Conservation (phyloP, 2,888 invertebrate genomes). For the Papilio gigon region DNA sequence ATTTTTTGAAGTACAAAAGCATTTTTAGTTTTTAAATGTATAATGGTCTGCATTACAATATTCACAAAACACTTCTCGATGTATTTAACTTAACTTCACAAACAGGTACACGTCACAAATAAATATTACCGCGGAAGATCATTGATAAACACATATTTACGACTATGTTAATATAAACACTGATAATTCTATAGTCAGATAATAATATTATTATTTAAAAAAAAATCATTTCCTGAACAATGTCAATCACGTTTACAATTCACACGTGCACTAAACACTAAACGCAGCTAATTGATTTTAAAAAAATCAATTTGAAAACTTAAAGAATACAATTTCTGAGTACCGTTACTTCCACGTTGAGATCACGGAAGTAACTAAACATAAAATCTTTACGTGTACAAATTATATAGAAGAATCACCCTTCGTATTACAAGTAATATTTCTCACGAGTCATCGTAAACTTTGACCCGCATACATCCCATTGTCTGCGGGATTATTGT, state of each 20-base stretch:
- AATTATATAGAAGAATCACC: slow-evolving; percentile 74
- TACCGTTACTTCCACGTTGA: slow-evolving; percentile 72
- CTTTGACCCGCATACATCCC: slow-evolving; percentile 64
- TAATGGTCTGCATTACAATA: too few relatives aligned
- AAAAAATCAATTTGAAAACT: neutral
- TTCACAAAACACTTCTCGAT: neutral
- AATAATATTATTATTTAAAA: slow-evolving; percentile 29
- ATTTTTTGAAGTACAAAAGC: too few relatives aligned
- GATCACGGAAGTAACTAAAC: slow-evolving; percentile 69
- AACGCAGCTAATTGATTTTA: neutral
- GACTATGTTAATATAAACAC: slow-evolving; percentile 36
- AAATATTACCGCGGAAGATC: slow-evolving; percentile 36
- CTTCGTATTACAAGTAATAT: slow-evolving; percentile 56
- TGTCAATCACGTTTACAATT: neutral
- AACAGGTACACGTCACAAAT: slow-evolving; percentile 24
- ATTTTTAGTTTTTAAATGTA: too few relatives aligned
- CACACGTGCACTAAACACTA: slow-evolving; percentile 7
- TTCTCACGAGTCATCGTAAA: slow-evolving; percentile 68
- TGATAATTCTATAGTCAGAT: slow-evolving; percentile 23
- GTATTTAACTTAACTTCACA: neutral
- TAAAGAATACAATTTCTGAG: slow-evolving; percentile 10
- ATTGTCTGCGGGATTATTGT: slow-evolving; percentile 73
- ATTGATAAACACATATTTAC: slow-evolving; percentile 29
- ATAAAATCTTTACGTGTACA: slow-evolving; percentile 54
- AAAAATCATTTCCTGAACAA: slow-evolving; percentile 30